Base-by-base conservation (phyloP, 1,140 invertebrate genomes). In the Conopomorpha cramerella region DNA sequence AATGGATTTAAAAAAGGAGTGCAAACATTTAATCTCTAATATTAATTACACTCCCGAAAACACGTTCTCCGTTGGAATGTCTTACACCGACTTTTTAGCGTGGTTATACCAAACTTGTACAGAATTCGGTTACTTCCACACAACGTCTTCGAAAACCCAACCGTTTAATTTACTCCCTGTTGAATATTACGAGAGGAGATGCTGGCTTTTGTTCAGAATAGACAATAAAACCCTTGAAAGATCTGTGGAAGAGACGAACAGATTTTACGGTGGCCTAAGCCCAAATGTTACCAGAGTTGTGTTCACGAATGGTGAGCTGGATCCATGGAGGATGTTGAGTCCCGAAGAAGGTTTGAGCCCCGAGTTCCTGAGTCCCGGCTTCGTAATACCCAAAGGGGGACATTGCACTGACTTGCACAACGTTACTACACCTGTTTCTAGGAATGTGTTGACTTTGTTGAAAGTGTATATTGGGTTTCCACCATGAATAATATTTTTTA, bases 81-180 rank as follows among this genome's bases (percentile, higher is more conserved):
- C n/a, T n/a, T n/a, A n/a, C n/a, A n/a, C n/a, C n/a, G n/a, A n/a
- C n/a, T n/a, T n/a, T n/a, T n/a, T n/a, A n/a, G n/a, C 53, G 2
- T 93, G 91, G 91, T 78, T 73, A 2, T 91, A 91, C 55, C 91
- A 93, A 68, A 91, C 88, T 0, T 93, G 91, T 70, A 86, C 85
- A 8, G 91, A 93, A 68, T 94, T 86, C 53, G 89, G 90, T 29
- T 93, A 88, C 68, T 93, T 83, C 62, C 88, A 90, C 64, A 86
- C 85, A 1, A 83, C 87, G 0, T 79, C 78, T 36, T 84, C 82
- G 1, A 36, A 55, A 0, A 58, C 49, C 66, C 87, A 89, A 34
- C 85, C 87, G 0, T 93, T 92, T 8, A 66, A 71, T 16, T 76
- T 78, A 19, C 80, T 90, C 34, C 81, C 82, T 0, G 40, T 85